Base-by-base conservation (phyloP, 2,888 invertebrate genomes). In the Linyphia triangularis region DNA sequence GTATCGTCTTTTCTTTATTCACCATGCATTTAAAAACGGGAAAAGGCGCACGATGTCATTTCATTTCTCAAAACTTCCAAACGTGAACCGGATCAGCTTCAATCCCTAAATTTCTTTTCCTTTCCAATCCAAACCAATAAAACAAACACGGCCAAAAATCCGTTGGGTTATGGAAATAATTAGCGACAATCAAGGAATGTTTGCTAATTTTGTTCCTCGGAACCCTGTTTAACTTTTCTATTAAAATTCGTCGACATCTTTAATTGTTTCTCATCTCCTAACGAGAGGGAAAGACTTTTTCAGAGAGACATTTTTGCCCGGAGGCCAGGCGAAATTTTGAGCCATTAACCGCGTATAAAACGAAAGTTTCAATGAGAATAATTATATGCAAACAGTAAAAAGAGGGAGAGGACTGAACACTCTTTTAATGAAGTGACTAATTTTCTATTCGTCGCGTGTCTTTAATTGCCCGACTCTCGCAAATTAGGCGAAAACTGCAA, bases 381-480 rank as follows among this genome's bases (percentile, higher is more conserved):
- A 88, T 88, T 88, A 81, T 81, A 81, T 81, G 81, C 81, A 88
- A 81, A 88, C 86, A 81, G 81, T 67, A 69, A 88, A 88, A 88
- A 88, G 61, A 65, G 43, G 51, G 63, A 78, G 70, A 33, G 19
- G 37, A n/a, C 13, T 24, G 37, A 33, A 5, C 33, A 70, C 33
- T 22, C 67, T 73, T 81, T 81, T 88, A 81, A 88, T 81, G 81
- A 75, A 75, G 65, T 22, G 43, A 40, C 79, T 86, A 86, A 86
- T 86, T 86, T 86, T 73, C 79, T 70, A 30, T 33, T 30, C 77
- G 59, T 73, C n/a, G 30, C 30, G 63, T n/a, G 51, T 51, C 79
- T 86, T 86, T 86, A 88, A 88, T 88, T 88, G 86, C 86, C 73
- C 72, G 19, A 73, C 63, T 83, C 83, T 75, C 59, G 59, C 86